Percentiles rank a stretch among this genome's conserved stretches.
These are phyloP conservation scores for Agrenia bidenticulata DNA, from an alignment of 2,888 invertebrate species.

Conservation along the genomic window DNA sequence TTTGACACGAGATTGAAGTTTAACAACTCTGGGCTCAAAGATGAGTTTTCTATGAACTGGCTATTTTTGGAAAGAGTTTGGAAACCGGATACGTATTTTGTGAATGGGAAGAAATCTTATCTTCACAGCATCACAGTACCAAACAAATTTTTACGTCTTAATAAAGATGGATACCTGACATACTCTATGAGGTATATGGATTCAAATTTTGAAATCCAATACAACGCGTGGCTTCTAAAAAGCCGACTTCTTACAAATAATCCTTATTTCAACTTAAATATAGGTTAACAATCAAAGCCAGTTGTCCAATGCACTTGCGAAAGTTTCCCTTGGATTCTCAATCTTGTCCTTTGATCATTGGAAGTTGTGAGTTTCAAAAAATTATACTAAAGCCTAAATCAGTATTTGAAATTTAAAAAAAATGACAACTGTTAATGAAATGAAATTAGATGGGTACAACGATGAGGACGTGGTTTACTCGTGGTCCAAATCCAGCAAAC, in stretches of 20 bases:
- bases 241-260: background rate
- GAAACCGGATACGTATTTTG: slow-evolving; percentile 64
- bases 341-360: slow-evolving; percentile 59
- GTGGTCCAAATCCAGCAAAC: slow-evolving; percentile 57
- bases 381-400: background rate
- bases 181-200: slow-evolving; percentile 54
- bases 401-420: background rate
- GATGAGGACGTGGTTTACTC: slow-evolving; percentile 62
- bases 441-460: slow-evolving; percentile 61
- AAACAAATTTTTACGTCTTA: slow-evolving; percentile 58
- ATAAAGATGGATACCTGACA: slow-evolving; percentile 54
- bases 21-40: slow-evolving; percentile 52
- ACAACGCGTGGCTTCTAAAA: slow-evolving; percentile 1
- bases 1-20: slow-evolving; percentile 60
- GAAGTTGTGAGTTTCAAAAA: slow-evolving; percentile 57
- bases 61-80: slow-evolving; percentile 62
- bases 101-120: slow-evolving; percentile 61
- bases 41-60: slow-evolving; percentile 60
- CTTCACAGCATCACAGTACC: slow-evolving; percentile 62
- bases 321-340: slow-evolving; percentile 61
- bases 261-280: slow-evolving; percentile 35
- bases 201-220: background rate
- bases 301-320: slow-evolving; percentile 60
- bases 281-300: slow-evolving; percentile 60
- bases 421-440: background rate